Evolutionary conservation across 2,113 vertebrate genomes (phyloP).

Genomic region (Capreolus pygargus): DNA sequence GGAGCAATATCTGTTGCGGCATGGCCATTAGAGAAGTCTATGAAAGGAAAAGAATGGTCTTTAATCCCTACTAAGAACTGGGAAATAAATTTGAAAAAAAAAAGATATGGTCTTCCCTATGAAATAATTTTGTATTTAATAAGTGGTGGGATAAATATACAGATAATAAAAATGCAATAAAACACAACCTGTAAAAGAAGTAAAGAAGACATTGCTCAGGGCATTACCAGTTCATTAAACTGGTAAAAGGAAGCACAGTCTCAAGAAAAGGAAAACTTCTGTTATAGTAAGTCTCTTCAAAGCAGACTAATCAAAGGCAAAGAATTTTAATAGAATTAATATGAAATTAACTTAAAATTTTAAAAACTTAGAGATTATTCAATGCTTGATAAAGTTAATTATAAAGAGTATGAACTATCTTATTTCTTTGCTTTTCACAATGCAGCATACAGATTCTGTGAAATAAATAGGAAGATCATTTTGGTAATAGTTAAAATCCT

Average conservation of each 20-base stretch:
- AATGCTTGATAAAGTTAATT: background rate
- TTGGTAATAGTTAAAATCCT: background rate
- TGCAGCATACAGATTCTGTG: background rate
- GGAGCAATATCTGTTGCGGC: background rate
- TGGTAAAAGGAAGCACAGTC: background rate
- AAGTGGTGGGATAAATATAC: background rate
- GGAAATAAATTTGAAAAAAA: background rate
- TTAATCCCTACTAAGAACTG: background rate
- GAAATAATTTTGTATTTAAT: background rate
- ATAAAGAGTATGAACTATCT: background rate
- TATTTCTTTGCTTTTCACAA: background rate
- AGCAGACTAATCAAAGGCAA: background rate
- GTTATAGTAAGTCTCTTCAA: background rate
- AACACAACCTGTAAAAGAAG: background rate
- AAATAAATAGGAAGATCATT: background rate
- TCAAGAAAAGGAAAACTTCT: background rate
- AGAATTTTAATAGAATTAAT: background rate
- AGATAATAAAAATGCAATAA: background rate
- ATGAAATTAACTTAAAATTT: background rate
- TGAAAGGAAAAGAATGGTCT: background rate
- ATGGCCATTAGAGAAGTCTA: background rate
- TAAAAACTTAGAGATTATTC: background rate
- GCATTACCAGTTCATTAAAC: background rate
- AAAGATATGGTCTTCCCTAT: background rate
- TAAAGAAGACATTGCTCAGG: background rate